These are phyloP conservation scores for Chaetodon trifasciatus DNA, from an alignment of 2,797 vertebrate genomes.

Conservation along the genomic window DNA sequence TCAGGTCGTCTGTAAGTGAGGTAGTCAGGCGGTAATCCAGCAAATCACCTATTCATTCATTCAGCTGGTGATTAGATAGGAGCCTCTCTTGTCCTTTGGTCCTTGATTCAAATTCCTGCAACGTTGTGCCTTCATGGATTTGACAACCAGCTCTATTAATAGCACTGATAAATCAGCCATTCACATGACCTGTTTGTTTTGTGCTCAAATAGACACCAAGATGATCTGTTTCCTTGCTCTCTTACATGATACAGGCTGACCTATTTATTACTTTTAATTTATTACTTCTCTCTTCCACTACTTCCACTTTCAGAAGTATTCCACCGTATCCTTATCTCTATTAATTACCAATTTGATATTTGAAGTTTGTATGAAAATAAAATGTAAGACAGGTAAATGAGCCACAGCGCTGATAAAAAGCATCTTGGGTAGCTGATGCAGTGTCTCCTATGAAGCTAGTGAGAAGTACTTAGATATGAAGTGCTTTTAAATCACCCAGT, in stretches of 20 bases:
- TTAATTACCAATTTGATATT: neutral
- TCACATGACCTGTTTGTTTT: constrained; percentile 33
- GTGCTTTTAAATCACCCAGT: neutral
- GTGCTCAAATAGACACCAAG: constrained; percentile 32
- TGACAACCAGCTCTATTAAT: constrained; percentile 59
- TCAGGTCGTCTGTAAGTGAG: constrained; percentile 7
- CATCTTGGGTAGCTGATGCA: no score
- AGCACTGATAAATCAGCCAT: constrained; percentile 44
- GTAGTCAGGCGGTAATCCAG: neutral
- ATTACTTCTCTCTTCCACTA: neutral
- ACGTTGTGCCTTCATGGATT: constrained; percentile 19
- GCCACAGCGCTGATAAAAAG: neutral
- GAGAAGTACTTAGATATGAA: neutral
- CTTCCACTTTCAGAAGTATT: neutral
- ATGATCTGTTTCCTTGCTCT: neutral
- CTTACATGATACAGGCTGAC: neutral
- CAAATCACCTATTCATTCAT: constrained; percentile 43
- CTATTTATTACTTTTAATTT: neutral
- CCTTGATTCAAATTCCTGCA: constrained; percentile 52
- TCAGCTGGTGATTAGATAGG: constrained; percentile 18
- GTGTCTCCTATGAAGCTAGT: no score
- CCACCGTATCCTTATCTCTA: neutral
- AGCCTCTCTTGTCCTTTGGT: constrained; percentile 32
- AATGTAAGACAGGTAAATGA: neutral
- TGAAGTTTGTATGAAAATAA: neutral